A percentile compares a stretch with the other conserved stretches of the same genome.
phyloP scores from a whole-genome alignment of 1,140 invertebrate genomes.

The Pogonomyrmex barbatus region DNA sequence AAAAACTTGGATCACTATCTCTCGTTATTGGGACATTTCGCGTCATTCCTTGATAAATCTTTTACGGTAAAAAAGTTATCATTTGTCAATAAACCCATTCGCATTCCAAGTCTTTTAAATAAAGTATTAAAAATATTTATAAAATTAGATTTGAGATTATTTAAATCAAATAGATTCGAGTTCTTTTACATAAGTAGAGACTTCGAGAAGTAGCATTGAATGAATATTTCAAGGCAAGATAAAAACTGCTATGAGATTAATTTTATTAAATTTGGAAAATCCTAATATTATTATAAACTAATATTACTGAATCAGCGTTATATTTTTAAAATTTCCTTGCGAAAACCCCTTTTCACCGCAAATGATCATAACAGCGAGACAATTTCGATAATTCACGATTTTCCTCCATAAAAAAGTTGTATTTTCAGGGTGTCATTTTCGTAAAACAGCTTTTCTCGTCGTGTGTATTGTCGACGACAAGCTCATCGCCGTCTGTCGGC shows the following conservation, averaged over 20 bases:
- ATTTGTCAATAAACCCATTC: neutral
- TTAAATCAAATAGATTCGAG: neutral
- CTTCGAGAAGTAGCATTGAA: neutral
- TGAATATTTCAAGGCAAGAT: neutral
- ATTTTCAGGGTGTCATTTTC: constrained; percentile 37
- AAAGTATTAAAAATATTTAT: neutral
- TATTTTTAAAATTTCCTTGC: neutral
- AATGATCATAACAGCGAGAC: neutral
- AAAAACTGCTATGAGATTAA: neutral
- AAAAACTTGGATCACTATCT: neutral
- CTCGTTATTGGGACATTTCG: neutral
- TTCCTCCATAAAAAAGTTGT: constrained; percentile 21
- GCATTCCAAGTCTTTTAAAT: neutral
- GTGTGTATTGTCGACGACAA: constrained; percentile 54
- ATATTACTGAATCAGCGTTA: neutral
- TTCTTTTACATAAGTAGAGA: neutral
- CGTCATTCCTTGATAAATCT: neutral
- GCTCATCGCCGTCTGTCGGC: constrained; percentile 51
- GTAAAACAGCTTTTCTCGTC: constrained; percentile 11
- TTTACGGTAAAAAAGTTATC: neutral
- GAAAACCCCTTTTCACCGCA: too few species aligned
- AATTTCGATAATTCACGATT: constrained; percentile 24
- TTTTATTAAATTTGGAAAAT: neutral
- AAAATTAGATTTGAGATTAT: neutral
- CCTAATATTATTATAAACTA: neutral